Evolutionary conservation across 2,888 invertebrate species (phyloP), one percentile per base, ranked within the genome.

Genomic region (Sphecodes monilicornis): DNA sequence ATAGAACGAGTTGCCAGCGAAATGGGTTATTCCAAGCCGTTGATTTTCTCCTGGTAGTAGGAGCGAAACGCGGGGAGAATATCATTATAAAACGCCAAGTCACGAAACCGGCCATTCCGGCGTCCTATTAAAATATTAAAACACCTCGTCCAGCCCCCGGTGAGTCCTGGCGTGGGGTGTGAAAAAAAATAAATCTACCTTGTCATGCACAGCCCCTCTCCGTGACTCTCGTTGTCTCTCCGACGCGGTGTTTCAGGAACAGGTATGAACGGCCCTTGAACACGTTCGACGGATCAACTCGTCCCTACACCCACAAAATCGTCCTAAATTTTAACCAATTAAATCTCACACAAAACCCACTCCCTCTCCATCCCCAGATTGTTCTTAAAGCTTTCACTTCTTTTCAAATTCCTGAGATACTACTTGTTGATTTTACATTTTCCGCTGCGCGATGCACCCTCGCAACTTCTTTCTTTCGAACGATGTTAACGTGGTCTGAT

Each of bases 111-210:
- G 93, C 92, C 91, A 92, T 93, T 93, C 92, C 93, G 91, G 91
- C 93, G 93, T 93, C 93, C 94, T 93, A 94, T 94, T 94, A 94
- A 94, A 94, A 94, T 94, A 94, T 94, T 94, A 94, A 94, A 94
- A 94, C 94, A 93, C 93, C 93, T 93, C 93, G 92, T 93, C 93
- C 92, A 92, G 92, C 92, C 91, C 91, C 92, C 86, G 93, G 90
- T 91, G 93, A 91, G 91, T 90, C 92, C 90, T 88, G 89, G 91
- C 91, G 88, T 92, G 92, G 93, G 93, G 94, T 93, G 94, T 93
- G 94, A 94, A 94, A 94, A 66, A 93, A 93, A 94, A 94, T 93
- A 94, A 94, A 94, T 94, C 92, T 92, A 94, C 94, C 94, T 94
- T 93, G 94, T 94, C 94, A 94, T 94, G 94, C 94, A 93, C 94